These are phyloP conservation scores for Eospalax fontanierii DNA, from an alignment of 2,797 vertebrate genomes.

Conservation along the genomic window DNA sequence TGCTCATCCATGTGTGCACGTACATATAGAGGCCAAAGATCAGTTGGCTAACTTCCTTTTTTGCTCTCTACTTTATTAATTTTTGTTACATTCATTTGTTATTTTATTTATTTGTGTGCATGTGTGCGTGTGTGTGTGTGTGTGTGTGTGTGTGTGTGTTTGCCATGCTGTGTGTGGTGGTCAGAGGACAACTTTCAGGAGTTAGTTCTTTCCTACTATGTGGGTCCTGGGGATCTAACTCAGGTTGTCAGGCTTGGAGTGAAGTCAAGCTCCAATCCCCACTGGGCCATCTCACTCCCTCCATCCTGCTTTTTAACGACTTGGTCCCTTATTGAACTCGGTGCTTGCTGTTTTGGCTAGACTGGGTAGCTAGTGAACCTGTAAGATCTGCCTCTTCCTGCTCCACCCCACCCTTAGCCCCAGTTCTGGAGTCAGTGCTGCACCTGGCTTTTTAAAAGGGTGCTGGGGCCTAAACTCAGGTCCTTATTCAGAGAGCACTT, in stretches of 20 bases:
- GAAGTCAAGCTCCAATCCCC: neutral
- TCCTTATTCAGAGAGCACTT: neutral
- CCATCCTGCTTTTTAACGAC: neutral
- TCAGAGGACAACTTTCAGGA: neutral
- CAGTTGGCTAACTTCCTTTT: no score
- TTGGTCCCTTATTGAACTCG: neutral
- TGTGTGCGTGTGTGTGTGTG: no score
- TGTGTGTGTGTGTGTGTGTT: fast-evolving
- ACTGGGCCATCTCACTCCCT: neutral
- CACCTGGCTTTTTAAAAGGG: neutral
- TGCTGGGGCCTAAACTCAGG: neutral
- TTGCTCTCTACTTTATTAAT: neutral
- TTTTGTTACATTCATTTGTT: neutral
- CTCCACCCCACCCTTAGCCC: neutral
- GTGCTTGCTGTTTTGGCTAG: neutral
- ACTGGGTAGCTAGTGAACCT: no score
- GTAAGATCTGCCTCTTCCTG: neutral
- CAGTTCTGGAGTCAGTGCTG: neutral
- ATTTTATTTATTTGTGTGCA: no score
- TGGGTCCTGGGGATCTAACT: neutral
- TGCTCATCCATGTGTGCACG: neutral
- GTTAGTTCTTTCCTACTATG: no score
- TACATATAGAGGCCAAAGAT: neutral
- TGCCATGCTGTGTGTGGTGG: neutral
- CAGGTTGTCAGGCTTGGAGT: neutral